Percentiles rank a stretch among this genome's conserved stretches.
phyloP scores from a whole-genome alignment of 2,113 vertebrate species.

The Leptocoma aspasia region DNA sequence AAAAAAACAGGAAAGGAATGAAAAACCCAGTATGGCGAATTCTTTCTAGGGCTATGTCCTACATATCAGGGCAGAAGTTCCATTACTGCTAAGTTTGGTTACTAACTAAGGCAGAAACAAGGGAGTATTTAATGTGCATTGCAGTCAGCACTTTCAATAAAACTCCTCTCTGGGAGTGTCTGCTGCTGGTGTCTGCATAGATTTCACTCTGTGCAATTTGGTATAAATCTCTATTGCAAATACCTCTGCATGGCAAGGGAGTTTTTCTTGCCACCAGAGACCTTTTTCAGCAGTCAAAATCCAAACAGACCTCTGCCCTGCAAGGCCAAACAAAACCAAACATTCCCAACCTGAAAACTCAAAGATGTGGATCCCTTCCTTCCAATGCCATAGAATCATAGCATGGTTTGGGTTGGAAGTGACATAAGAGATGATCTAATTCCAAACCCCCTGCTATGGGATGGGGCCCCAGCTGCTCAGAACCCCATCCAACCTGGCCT shows the following conservation, averaged over 20 bases:
- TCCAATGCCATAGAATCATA: rapidly evolving
- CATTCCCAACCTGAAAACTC: not conserved
- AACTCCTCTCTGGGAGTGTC: not conserved
- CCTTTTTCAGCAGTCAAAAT: not conserved
- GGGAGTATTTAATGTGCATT: not conserved
- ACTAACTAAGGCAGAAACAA: not conserved
- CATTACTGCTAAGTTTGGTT: not conserved
- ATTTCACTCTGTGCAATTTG: not conserved
- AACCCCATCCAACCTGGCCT: not conserved
- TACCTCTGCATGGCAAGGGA: not conserved
- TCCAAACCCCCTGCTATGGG: not conserved
- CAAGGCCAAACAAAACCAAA: not conserved
- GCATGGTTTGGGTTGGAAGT: not conserved
- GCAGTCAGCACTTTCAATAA: not conserved
- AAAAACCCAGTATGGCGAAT: not conserved
- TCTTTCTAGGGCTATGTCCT: not conserved
- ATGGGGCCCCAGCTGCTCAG: rapidly evolving
- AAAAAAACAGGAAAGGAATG: not conserved
- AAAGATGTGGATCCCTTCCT: not conserved
- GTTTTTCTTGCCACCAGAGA: not conserved
- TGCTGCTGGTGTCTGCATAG: not conserved
- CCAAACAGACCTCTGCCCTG: not conserved
- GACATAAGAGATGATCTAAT: not conserved
- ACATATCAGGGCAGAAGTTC: not conserved
- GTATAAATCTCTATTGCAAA: not conserved